Conservation (phyloP, 2,797 vertebrate genomes). For the Streptopelia turtur region DNA sequence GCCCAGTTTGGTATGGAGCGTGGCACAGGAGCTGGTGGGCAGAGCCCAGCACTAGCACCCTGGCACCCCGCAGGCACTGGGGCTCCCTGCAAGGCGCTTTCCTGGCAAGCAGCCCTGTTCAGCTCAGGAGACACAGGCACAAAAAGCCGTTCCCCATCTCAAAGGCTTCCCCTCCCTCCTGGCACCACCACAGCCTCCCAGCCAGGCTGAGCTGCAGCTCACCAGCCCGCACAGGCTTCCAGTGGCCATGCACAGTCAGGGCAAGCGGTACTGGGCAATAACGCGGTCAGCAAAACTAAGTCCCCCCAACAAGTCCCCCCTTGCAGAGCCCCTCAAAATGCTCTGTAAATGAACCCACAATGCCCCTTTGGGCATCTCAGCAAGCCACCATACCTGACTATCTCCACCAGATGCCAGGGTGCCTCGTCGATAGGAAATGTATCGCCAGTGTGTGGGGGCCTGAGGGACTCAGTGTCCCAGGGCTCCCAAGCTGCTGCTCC, state of each 20-base stretch:
- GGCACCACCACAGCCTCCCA: background rate
- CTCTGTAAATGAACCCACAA: background rate
- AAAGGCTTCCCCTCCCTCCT: background rate
- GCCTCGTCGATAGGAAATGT: background rate
- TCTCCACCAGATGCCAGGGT: background rate
- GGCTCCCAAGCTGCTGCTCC: background rate
- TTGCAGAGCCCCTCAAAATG: background rate
- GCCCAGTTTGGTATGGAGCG: background rate
- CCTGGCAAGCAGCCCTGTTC: background rate
- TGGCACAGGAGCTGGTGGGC: background rate
- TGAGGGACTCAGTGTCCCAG: background rate
- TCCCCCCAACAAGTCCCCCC: rapidly evolving
- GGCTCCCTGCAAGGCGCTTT: background rate
- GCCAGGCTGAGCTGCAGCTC: rapidly evolving
- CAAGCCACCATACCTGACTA: background rate
- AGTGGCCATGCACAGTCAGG: rapidly evolving
- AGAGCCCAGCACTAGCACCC: background rate
- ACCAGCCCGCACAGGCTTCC: background rate
- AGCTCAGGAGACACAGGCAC: background rate
- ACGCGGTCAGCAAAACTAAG: background rate
- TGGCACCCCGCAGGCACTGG: background rate
- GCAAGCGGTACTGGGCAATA: rapidly evolving
- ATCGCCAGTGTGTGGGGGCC: no score
- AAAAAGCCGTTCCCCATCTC: background rate
- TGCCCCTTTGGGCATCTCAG: background rate